Conservation (phyloP, 2,888 invertebrate genomes). For the Leptopilina drosophilae region DNA sequence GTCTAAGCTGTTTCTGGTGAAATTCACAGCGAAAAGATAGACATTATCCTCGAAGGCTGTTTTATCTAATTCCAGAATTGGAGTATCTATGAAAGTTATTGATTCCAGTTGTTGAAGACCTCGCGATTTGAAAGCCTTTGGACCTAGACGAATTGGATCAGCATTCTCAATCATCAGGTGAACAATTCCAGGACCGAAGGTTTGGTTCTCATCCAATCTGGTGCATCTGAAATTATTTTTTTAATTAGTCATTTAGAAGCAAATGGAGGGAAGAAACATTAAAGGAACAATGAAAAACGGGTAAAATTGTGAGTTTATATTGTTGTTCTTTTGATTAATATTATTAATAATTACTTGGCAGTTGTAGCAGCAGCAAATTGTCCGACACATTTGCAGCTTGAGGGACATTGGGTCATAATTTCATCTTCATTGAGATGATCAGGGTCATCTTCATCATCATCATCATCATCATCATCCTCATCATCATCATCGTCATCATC, state of each 20-base stretch:
- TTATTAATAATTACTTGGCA: constrained; percentile 61
- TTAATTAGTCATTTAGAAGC: neutral
- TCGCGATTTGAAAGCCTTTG: constrained; percentile 78
- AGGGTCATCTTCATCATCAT: constrained; percentile 58
- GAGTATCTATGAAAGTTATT: constrained; percentile 84
- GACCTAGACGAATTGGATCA: constrained; percentile 73
- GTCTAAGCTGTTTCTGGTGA: constrained; percentile 84
- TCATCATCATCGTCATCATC: constrained; percentile 63
- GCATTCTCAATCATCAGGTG: constrained; percentile 84
- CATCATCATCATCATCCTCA: constrained; percentile 58
- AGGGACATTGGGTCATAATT: constrained; percentile 68
- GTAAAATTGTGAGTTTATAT: too few species aligned
- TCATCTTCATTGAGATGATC: constrained; percentile 67
- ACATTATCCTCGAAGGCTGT: constrained; percentile 85
- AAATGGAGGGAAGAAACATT: too few species aligned
- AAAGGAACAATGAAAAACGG: too few species aligned
- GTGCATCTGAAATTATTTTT: constrained; percentile 79
- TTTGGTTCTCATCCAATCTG: constrained; percentile 83
- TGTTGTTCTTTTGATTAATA: too few species aligned
- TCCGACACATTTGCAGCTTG: constrained; percentile 69
- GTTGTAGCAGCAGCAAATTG: constrained; percentile 68
- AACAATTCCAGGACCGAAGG: constrained; percentile 83
- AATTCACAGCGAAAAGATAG: constrained; percentile 83
- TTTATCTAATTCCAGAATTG: constrained; percentile 82
- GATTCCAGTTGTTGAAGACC: constrained; percentile 82